Base-by-base conservation (phyloP, 2,888 invertebrate species). In the Melangyna quadrimaculata region DNA sequence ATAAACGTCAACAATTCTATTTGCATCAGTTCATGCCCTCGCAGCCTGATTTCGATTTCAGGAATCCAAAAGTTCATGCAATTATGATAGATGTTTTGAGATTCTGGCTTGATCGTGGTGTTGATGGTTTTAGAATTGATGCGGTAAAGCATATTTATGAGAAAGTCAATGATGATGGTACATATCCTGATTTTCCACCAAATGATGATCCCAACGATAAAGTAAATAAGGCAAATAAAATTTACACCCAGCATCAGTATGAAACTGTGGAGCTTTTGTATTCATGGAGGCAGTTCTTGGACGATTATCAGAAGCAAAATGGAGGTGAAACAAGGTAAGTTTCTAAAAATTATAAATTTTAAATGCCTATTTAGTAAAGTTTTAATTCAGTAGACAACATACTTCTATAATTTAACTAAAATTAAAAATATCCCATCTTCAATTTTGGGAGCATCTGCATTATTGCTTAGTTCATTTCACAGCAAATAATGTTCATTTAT, bases 21-120 rank as follows among this genome's bases (percentile, higher is more conserved):
- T 93, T 95, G 7, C 96, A 96, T 88, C 95, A 95, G 88, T 91
- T 91, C 70, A 93, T 94, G 9, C 88, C 89, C 4, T 92, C 94
- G 43, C 96, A 97, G 90, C 97, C 97, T 0, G 97, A 98, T 91
- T 93, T 98, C 0, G 97, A 98, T 91, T 95, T 94, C 86, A 93
- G 94, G 59, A 95, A 96, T 90, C 94, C 95, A 0, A 93, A 93
- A 53, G 94, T 97, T 8, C 93, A 94, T 3, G 92, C 94, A 63
- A 94, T 94, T 89, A 94, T 96, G 92, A 94, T 95, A 92, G 94
- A 94, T 87, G 90, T 92, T 12, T 90, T 97, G 88, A 91, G 92
- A 53, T 96, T 95, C 89, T 97, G 97, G 97, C 90, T 97, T 17
- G 94, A 95, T 69, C 94, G 94, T 78, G 97, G 96, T 0, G 95